Evolutionary conservation across 2,113 vertebrate species (phyloP).

Genomic region (Megaleporinus macrocephalus): DNA sequence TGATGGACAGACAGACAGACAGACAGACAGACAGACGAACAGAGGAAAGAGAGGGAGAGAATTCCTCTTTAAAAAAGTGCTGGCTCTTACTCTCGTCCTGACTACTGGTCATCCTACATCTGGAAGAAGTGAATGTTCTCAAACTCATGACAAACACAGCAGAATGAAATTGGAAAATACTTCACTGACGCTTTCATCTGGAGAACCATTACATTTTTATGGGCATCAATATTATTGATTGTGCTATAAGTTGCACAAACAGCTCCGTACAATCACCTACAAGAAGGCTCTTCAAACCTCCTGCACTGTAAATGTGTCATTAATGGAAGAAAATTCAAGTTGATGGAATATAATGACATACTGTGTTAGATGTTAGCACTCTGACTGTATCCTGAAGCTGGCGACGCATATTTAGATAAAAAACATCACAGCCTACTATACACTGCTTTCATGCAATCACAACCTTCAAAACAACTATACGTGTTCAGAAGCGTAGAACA

Average conservation of each 20-base stretch:
- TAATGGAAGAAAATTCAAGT: not conserved
- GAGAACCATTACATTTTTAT: not conserved
- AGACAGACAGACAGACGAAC: not conserved
- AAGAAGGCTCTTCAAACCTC: not conserved
- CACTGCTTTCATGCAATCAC: not conserved
- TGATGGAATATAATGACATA: not conserved
- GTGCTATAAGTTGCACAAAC: not conserved
- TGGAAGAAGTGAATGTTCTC: not conserved
- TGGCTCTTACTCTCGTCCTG: not conserved
- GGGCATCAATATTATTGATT: constrained; percentile 14
- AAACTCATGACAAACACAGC: not conserved
- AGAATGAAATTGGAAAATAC: constrained; percentile 10
- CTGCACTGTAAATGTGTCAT: not conserved
- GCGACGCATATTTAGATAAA: not conserved
- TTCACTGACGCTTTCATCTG: constrained; percentile 1
- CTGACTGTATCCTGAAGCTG: not conserved
- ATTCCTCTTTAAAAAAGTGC: not conserved
- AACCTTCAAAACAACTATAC: not conserved
- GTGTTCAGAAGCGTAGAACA: constrained; percentile 22
- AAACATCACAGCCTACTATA: not conserved
- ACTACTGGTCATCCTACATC: too few relatives aligned
- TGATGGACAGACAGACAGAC: too few relatives aligned
- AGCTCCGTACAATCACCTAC: not conserved
- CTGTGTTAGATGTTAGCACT: not conserved
- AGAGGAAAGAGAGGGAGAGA: not conserved